Evolutionary conservation across 2,888 invertebrate genomes (phyloP), one percentile per base, ranked within the genome.

Genomic region (Acanthosepion lycidas): DNA sequence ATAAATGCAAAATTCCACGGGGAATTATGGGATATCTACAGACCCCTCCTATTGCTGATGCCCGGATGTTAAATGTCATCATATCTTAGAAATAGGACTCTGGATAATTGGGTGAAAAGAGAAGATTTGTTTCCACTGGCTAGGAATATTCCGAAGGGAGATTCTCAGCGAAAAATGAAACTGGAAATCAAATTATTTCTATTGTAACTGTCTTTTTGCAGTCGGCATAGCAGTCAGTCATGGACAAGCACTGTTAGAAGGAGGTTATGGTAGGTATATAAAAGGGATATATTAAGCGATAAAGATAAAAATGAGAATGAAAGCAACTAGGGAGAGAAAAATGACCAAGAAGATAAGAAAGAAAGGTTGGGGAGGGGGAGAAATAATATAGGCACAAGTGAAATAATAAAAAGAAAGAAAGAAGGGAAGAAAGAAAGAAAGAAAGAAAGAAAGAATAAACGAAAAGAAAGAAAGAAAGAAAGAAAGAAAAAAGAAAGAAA

Each of bases 51-150:
- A 28, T 78, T n/a, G n/a, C 78, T 9, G n/a, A 28, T 78, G 78
- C 78, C 78, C 78, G 78, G 78, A 78, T 78, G 78, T 78, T 28
- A 78, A 78, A 78, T 78, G 78, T 78, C 78, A 78, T 78, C 78
- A 78, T 78, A 78, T 78, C 78, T 78, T 78, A 6, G 28, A 8
- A 78, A 78, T 28, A 9, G 78, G n/a, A 78, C 78, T 28, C 12
- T 78, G 28, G 28, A n/a, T 59, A 59, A 59, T 59, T 59, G 59
- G 59, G 59, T 59, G 59, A 23, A 59, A 20, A 59, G 59, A 23
- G 59, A 59, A 59, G 59, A 59, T 20, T 59, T 59, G 23, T 23
- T 20, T 78, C 78, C 78, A 78, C n/a, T n/a, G 78, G 78, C 78
- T n/a, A 78, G 78, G n/a, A 78, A 78, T 78, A n/a, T 78, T 78